phyloP scores from a whole-genome alignment of 2,888 invertebrate species.

The Hyposoter dolosus region DNA sequence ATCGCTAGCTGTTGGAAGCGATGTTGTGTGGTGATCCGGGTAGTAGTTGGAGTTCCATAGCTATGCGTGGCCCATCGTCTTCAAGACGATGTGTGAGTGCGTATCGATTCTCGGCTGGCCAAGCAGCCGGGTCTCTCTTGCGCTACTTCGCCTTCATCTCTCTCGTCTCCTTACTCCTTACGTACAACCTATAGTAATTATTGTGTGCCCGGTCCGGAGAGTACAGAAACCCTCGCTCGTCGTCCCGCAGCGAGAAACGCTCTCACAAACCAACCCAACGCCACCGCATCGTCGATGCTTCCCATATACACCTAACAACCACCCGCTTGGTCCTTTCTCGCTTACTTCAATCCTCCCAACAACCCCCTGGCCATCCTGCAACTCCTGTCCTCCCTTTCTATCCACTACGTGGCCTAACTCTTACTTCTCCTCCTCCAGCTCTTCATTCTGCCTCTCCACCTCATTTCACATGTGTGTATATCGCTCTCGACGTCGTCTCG shows the following conservation, averaged over 20 bases:
- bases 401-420: conserved; percentile 16
- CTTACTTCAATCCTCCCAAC: conserved; percentile 11
- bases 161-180: conserved; percentile 66
- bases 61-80: conserved; percentile 62
- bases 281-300: conserved; percentile 59
- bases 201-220: conserved; percentile 70
- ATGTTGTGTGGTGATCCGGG: conserved; percentile 36
- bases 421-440: conserved; percentile 41
- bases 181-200: conserved; percentile 72
- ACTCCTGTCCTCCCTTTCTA: conserved; percentile 32
- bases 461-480: conserved; percentile 82
- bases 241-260: conserved; percentile 55
- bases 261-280: conserved; percentile 60
- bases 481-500: conserved; percentile 74
- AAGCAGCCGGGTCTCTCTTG: conserved; percentile 75
- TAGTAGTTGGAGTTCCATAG: conserved; percentile 37
- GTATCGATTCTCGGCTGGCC: conserved; percentile 84
- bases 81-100: conserved; percentile 77
- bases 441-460: conserved; percentile 63
- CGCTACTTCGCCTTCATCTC: conserved; percentile 48
- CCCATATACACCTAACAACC: conserved; percentile 64
- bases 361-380: conserved; percentile 23
- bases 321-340: conserved; percentile 57
- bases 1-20: conserved; percentile 24
- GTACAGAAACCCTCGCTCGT: conserved; percentile 57